These are phyloP conservation scores for Nanger granti DNA, from an alignment of 2,113 vertebrate species.

Conservation along the genomic window DNA sequence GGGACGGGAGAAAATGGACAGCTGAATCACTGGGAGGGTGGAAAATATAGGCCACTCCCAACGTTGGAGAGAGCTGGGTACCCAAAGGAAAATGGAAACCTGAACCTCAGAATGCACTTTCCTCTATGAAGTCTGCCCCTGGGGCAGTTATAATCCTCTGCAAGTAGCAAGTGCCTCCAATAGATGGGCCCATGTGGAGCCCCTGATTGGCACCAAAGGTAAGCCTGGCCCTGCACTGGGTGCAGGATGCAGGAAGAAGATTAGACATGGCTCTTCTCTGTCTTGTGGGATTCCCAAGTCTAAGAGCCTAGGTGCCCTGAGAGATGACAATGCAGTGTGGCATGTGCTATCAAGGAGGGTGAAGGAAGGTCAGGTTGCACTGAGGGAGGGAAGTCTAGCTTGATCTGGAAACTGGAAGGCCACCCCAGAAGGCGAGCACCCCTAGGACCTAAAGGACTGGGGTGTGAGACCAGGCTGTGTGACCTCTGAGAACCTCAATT, in stretches of 20 bases:
- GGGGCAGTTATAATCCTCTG: neutral
- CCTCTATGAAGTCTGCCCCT: neutral
- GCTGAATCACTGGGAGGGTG: neutral
- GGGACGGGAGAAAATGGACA: neutral
- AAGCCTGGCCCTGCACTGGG: neutral
- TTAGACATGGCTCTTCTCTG: neutral
- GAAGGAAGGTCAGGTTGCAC: neutral
- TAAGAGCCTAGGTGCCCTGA: neutral
- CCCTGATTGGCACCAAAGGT: neutral
- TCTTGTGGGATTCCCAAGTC: neutral
- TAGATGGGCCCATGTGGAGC: neutral
- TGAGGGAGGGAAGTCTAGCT: neutral
- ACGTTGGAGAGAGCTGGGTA: neutral
- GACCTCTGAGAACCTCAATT: neutral
- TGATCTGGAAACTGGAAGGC: neutral
- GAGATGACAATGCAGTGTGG: neutral
- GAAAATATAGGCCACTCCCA: neutral
- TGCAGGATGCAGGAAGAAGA: neutral
- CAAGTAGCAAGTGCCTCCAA: neutral
- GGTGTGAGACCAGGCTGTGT: neutral
- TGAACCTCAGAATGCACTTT: neutral
- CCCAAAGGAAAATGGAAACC: neutral
- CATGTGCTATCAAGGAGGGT: neutral
- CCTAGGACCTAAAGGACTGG: neutral
- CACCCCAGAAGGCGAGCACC: neutral